phyloP scores from a whole-genome alignment of 1,140 invertebrate species.

The Apis mellifera region Amel_HAv3.1 CM009944.2:3830001-3830500 shows the following conservation, averaged over 20 bases:
- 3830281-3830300: background rate
- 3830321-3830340: background rate
- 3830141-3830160: background rate
- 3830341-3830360: conserved; percentile 22
- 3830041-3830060: too few relatives aligned
- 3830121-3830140: too few relatives aligned
- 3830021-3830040: too few relatives aligned
- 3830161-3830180: background rate
- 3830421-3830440: background rate
- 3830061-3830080: too few relatives aligned
- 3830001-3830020: too few relatives aligned
- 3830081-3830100: too few relatives aligned
- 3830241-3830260: background rate
- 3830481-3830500: background rate
- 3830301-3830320: conserved; percentile 3
- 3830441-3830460: too few relatives aligned
- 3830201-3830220: background rate
- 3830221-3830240: background rate
- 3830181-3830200: conserved; percentile 5
- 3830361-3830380: background rate
- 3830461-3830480: background rate
- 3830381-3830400: background rate
- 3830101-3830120: too few relatives aligned
- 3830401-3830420: background rate
- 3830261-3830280: background rate